Conservation (phyloP, 2,888 invertebrate species). For the Pollenia angustigena region DNA sequence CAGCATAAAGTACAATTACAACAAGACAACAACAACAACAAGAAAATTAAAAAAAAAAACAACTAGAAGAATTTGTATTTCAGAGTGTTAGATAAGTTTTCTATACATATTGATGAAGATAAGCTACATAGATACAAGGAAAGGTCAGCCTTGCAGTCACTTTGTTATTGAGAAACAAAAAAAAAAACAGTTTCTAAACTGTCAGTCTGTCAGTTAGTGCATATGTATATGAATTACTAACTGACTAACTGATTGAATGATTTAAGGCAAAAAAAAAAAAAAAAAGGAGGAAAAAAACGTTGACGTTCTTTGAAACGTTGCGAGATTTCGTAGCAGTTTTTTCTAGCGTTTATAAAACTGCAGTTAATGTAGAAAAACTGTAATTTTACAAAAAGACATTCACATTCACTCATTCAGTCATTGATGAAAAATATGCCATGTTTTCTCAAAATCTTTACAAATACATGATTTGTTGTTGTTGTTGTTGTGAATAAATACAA, state of each 20-base stretch:
- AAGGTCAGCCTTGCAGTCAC: slow-evolving; percentile 57
- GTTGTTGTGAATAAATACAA: slow-evolving; percentile 6
- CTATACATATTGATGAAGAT: not conserved
- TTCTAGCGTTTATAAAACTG: too few relatives aligned
- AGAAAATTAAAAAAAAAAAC: slow-evolving; percentile 13
- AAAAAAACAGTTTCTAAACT: not conserved
- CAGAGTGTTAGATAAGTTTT: not conserved
- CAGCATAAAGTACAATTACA: not conserved
- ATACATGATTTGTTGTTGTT: not conserved
- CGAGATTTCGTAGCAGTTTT: too few relatives aligned
- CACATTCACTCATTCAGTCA: slow-evolving; percentile 45
- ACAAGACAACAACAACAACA: not conserved
- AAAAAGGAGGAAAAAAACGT: too few relatives aligned
- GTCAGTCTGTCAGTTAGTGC: not conserved
- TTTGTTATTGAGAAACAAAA: not conserved
- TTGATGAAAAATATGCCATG: slow-evolving; percentile 50
- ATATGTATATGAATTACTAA: too few relatives aligned
- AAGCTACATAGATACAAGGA: slow-evolving; percentile 32
- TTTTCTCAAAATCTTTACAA: slow-evolving; percentile 21
- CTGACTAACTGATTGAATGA: too few relatives aligned
- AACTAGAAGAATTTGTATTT: slow-evolving; percentile 43
- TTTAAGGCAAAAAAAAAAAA: too few relatives aligned
- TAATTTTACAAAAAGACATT: slow-evolving; percentile 5
- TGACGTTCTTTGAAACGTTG: too few relatives aligned
- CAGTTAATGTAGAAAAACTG: too few relatives aligned